These are phyloP conservation scores for Callinectes sapidus DNA, from an alignment of 2,888 invertebrate species.

Conservation along the genomic window DNA sequence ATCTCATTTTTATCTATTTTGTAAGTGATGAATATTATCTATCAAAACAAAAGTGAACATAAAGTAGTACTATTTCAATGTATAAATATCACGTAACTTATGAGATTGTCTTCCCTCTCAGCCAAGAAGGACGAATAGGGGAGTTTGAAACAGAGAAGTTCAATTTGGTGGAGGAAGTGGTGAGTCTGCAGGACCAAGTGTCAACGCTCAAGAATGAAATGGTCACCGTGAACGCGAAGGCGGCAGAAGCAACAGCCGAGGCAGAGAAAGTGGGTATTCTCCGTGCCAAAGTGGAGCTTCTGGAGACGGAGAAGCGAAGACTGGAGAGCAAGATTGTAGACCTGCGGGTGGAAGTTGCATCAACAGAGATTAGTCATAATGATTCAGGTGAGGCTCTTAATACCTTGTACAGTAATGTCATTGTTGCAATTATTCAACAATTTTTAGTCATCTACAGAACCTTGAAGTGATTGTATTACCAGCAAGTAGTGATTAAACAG, in stretches of 20 bases:
- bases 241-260: conserved; percentile 42
- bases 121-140: conserved; percentile 51
- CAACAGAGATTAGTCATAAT: conserved; percentile 54
- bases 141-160: conserved; percentile 71
- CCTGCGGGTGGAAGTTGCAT: conserved; percentile 60
- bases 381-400: conserved; percentile 60
- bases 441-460: neutral
- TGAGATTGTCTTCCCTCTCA: conserved; percentile 28
- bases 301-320: conserved; percentile 67
- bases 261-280: conserved; percentile 34
- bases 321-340: conserved; percentile 67
- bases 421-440: too few species aligned
- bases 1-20: neutral
- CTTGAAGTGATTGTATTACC: neutral
- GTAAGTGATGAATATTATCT: neutral
- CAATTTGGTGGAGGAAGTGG: conserved; percentile 71
- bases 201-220: conserved; percentile 34
- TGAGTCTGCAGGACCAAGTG: conserved; percentile 65
- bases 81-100: neutral
- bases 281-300: conserved; percentile 50
- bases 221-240: neutral
- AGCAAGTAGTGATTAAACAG: neutral
- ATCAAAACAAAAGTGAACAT: neutral
- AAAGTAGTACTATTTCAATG: neutral
- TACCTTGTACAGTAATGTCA: too few species aligned